Evolutionary conservation across 2,797 vertebrate genomes (phyloP).

Genomic region (Onychomys arenicola): DNA sequence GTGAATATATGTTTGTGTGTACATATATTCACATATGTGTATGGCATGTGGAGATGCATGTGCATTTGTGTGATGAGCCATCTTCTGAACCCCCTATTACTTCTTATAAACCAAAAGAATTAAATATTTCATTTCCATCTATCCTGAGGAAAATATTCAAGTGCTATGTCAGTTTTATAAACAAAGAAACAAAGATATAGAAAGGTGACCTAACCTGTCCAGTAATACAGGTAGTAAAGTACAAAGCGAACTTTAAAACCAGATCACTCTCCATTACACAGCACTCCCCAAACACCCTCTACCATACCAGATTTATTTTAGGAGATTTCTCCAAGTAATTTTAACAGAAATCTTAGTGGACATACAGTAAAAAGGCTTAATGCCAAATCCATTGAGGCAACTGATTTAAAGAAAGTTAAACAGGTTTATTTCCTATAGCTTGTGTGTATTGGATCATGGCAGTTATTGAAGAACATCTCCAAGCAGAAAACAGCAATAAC

Average conservation of each 20-base stretch:
- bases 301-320: not conserved
- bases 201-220: not conserved
- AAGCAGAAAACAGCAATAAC: not conserved
- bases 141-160: not conserved
- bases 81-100: not conserved
- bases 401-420: slow-evolving; percentile 13
- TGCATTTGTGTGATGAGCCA: not conserved
- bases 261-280: not conserved
- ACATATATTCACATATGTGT: not conserved
- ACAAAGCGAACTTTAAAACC: not conserved
- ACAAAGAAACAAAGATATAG: slow-evolving; percentile 3
- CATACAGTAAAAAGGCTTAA: not conserved
- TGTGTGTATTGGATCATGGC: not conserved
- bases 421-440: not conserved
- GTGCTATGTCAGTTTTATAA: slow-evolving; percentile 40
- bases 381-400: not conserved
- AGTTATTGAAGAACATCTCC: not conserved
- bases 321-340: not conserved
- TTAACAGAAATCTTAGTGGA: not conserved
- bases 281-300: not conserved
- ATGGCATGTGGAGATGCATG: not conserved
- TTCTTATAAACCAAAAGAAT: not conserved
- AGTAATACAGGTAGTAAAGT: not conserved
- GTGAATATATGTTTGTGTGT: not conserved
- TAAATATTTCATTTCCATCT: not conserved